Conservation (phyloP, 2,797 vertebrate genomes). For the Garrulus glandarius region DNA sequence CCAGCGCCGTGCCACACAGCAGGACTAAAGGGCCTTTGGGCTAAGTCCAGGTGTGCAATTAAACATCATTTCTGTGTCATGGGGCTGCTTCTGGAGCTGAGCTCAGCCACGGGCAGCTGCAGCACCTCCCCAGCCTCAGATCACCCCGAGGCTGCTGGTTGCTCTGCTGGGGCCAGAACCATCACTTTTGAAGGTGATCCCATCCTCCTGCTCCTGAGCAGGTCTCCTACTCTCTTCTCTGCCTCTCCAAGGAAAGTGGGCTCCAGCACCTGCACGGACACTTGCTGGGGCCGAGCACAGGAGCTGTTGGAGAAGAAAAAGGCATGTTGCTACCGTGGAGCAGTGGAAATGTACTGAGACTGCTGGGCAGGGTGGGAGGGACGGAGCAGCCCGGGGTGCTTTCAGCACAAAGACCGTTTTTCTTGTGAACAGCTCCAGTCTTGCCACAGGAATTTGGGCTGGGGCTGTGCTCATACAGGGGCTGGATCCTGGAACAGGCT, state of each 20-base stretch:
- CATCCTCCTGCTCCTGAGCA: neutral
- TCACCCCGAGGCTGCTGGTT: accelerated
- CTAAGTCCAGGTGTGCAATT: neutral
- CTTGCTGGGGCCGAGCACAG: neutral
- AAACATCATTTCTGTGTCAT: accelerated
- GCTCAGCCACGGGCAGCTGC: neutral
- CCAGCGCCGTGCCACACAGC: neutral
- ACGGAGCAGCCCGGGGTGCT: neutral
- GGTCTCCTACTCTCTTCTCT: neutral
- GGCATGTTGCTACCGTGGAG: neutral
- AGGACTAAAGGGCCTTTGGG: neutral
- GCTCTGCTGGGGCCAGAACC: neutral
- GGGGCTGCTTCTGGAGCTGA: neutral
- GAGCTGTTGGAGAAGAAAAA: neutral
- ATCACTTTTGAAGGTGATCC: neutral
- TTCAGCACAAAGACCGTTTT: neutral
- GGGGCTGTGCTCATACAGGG: neutral
- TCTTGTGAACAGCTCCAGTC: neutral
- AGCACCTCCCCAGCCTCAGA: neutral
- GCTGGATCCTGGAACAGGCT: neutral
- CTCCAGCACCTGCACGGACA: neutral
- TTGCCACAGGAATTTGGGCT: neutral
- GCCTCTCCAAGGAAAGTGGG: neutral
- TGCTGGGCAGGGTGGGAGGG: neutral
- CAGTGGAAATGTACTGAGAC: neutral